phyloP scores from a whole-genome alignment of 2,888 invertebrate genomes.

The Cetonia aurata region DNA sequence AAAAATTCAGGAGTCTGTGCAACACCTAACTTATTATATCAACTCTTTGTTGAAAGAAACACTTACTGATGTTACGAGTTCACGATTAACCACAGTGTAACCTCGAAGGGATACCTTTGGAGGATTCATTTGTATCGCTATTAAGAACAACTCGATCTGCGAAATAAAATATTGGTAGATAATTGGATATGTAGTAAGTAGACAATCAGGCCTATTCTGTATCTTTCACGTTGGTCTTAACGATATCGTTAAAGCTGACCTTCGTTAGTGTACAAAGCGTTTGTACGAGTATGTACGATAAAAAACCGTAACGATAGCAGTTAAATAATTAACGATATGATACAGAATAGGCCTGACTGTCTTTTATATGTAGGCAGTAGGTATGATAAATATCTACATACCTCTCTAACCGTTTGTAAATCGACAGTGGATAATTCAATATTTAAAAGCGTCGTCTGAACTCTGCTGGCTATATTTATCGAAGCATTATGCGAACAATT shows the following conservation, averaged over 20 bases:
- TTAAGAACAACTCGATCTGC: conserved; percentile 77
- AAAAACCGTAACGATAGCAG: too few relatives aligned
- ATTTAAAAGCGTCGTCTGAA: conserved; percentile 73
- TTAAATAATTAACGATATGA: too few relatives aligned
- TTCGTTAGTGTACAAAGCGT: too few relatives aligned
- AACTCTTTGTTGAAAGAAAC: conserved; percentile 16
- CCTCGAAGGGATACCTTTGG: conserved; percentile 77
- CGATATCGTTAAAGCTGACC: too few relatives aligned
- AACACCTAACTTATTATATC: neutral
- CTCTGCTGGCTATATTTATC: conserved; percentile 74
- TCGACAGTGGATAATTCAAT: conserved; percentile 73
- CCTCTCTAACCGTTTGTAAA: conserved; percentile 73
- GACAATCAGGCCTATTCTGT: too few relatives aligned
- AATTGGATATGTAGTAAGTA: too few relatives aligned
- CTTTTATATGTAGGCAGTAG: too few relatives aligned
- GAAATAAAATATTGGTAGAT: conserved; percentile 47
- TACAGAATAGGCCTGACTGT: too few relatives aligned
- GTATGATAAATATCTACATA: too few relatives aligned
- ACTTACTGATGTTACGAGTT: conserved; percentile 74
- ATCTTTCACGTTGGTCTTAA: too few relatives aligned
- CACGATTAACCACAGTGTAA: conserved; percentile 75
- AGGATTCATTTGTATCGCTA: conserved; percentile 79
- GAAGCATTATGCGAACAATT: conserved; percentile 78
- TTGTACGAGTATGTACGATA: too few relatives aligned
- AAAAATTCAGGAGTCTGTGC: too few relatives aligned